Base-by-base conservation (phyloP, 2,797 vertebrate genomes). In the Tangara arthus region DNA sequence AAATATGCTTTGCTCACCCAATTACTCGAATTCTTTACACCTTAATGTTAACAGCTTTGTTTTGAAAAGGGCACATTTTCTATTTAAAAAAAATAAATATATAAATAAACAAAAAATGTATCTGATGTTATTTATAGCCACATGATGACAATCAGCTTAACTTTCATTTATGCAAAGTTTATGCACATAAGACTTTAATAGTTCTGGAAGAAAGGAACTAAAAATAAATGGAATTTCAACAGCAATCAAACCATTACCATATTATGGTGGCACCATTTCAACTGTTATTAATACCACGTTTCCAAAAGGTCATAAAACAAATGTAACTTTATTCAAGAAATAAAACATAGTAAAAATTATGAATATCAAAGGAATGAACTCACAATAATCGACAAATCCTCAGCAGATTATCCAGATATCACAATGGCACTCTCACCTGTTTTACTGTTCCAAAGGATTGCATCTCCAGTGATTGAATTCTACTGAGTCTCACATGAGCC, bases 181-280 rank as follows among this genome's bases (percentile, higher is more conserved):
- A 84, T 81, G 71, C 64, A 79, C 34, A 14, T 61, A 95, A 72
- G 81, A 82, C 34, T 82, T 78, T 64, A 88, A 44, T 69, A 86
- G 17, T 70, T 92, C 52, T 55, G 63, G 64, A 94, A 93, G 53
- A 91, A 91, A 92, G n/a, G 42, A 90, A 53, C 50, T 60, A 84
- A 93, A 90, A 95, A 81, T 89, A 96, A 91, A 88, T 53, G 44
- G 23, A 76, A 95, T 87, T 93, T 89, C 73, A 87, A 26, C 27
- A 90, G 17, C 59, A 89, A 87, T 81, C 34, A 79, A 82, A 72
- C 11, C n/a, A 77, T 69, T 89, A 53, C 23, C 61, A 9, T n/a
- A 72, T 93, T 81, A 86, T 80, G 42, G 34, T 78, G 64, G 44
- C 24, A 88, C 28, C 9, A 39, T 89, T 94, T 87, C 75, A 87